Evolutionary conservation across 2,888 invertebrate species (phyloP).

Genomic region (Didymodactylos carnosus): DNA sequence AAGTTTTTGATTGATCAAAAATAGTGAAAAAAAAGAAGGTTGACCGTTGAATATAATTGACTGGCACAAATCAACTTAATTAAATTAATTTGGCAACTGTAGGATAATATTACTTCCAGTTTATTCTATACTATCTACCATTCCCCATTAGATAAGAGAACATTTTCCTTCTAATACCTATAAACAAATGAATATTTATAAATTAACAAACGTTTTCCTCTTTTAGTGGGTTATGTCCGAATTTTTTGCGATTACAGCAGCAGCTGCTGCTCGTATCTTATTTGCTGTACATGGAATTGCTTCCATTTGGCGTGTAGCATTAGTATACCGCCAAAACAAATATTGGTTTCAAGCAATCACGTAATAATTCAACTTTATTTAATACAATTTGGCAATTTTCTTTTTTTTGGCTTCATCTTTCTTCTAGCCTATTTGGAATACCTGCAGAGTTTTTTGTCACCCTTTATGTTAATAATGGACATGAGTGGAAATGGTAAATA

Average conservation of each 20-base stretch:
- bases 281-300: slow-evolving; percentile 64
- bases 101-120: no score
- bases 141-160: no score
- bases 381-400: neutral
- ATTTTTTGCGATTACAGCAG: slow-evolving; percentile 48
- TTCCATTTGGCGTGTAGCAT: slow-evolving; percentile 71
- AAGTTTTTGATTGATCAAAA: no score
- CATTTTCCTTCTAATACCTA: no score
- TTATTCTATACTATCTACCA: no score
- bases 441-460: slow-evolving; percentile 73
- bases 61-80: no score
- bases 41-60: no score
- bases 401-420: neutral
- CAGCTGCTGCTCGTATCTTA: slow-evolving; percentile 57
- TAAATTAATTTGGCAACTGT: no score
- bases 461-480: slow-evolving; percentile 66
- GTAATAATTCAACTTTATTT: neutral
- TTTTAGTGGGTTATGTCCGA: slow-evolving; percentile 44
- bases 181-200: no score
- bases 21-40: no score
- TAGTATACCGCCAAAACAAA: slow-evolving; percentile 46
- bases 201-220: no score
- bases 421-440: slow-evolving; percentile 47
- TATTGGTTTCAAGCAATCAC: slow-evolving; percentile 76
- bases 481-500: slow-evolving; percentile 87